Evolutionary conservation across 2,113 vertebrate genomes (phyloP), one percentile per base, ranked within the genome.

Genomic region (Eptesicus fuscus): DNA sequence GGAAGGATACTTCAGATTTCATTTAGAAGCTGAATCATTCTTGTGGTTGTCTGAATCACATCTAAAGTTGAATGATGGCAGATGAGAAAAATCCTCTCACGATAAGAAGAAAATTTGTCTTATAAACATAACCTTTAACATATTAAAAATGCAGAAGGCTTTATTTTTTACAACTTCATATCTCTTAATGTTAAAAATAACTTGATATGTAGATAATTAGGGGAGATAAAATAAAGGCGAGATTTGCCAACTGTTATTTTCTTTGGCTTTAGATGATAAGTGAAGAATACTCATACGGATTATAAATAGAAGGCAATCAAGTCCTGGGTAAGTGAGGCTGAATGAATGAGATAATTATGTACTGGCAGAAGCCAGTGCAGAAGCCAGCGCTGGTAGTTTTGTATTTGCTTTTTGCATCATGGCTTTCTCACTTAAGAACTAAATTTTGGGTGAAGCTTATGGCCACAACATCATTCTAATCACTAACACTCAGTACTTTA

Each of bases 131-230:
- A 63, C 20, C 47, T 91, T 84, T 80, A 56, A 73, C 76, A 80
- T 59, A 69, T 76, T 86, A 83, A 87, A 94, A 88, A 88, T 61
- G 16, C 18, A 84, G 25, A 95, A 84, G 42, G 10, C 22, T 91
- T 80, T 86, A 44, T 44, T 82, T 89, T 89, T 92, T 93, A 63
- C 5, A 69, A 56, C 5, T 69, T 91, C 35, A 23, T 83, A 37
- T 49, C 35, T 90, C 56, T 89, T 89, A 70, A 69, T 61, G 56
- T 91, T 56, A 49, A 79, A 96, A 85, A 70, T 91, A 83, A 83
- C 61, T 91, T 80, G 7, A 40, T n/a, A 49, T 53, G 40, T 82
- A 87, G 83, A 32, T 61, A 94, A 93, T 67, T 83, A 92, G 7
- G 25, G 42, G 44, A 93, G 69, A 94, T 77, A 90, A 94, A 86